Evolutionary conservation across 1,140 invertebrate genomes (phyloP), one percentile per base, ranked within the genome.

Genomic region (Caenorhabditis remanei): DNA sequence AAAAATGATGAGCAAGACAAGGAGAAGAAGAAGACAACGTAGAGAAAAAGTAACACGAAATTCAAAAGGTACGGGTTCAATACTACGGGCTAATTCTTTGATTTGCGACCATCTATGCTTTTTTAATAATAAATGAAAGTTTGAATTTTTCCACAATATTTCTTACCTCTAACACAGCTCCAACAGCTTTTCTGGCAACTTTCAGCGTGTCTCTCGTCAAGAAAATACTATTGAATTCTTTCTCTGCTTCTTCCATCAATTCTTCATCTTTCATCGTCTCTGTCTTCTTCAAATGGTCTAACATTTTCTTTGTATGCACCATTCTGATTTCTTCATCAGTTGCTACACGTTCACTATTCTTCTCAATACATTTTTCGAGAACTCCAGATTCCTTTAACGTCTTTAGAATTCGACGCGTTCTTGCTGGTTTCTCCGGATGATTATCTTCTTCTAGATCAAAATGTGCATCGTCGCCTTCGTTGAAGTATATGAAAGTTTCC

Each of bases 1-100:
- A 58, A 21, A 13, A 46, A 84, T 58, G 53, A 84, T 41, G 9
- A 84, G 13, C 13, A 87, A 79, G 48, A 83, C n/a, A 55, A 87
- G 48, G 40, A 87, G 63, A 41, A 61, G 86, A 87, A 84, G 48
- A 50, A 87, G 11, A 46, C 19, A n/a, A 65, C 43, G 9, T 13
- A 46, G 11, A 32, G 11, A 9, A 3, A 24, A n/a, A 79, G 3
- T 6, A 46, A 16, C 46, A 40, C 19, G 3, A 53, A 53, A 8
- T 75, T 1, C 63, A 32, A 71, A 32, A 16, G 46, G 43, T 71
- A 46, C 65, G 65, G 65, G 4, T 71, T 43, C 5, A 32, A 32
- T 32, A 32, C 32, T 32, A 32, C 32, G 32, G 32, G 32, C 0
- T 53, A 16, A 16, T 53, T 53, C 50, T 53, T 16, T 53, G 16